A percentile compares a stretch with the other conserved stretches of the same genome.
These are phyloP conservation scores for Rhegmatorhina hoffmannsi DNA, from an alignment of 2,113 vertebrate species.

Conservation along the genomic window DNA sequence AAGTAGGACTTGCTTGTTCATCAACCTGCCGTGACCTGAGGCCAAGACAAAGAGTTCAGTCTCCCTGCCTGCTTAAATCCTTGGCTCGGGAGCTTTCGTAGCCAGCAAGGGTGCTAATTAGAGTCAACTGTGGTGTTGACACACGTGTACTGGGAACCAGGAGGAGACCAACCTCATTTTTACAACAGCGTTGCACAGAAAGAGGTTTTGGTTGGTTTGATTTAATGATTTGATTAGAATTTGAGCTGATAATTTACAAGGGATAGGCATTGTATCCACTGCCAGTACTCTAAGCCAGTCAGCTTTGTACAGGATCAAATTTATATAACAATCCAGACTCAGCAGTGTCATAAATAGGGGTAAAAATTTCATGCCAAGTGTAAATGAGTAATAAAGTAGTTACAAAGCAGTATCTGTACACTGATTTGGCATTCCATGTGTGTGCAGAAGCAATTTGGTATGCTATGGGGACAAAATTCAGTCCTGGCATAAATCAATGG, in stretches of 20 bases:
- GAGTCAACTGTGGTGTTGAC: not conserved
- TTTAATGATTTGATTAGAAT: conserved; percentile 22
- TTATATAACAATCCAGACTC: not conserved
- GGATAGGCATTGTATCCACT: not conserved
- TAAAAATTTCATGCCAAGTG: not conserved
- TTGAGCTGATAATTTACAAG: not conserved
- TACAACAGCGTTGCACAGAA: not conserved
- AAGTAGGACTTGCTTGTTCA: conserved; percentile 8
- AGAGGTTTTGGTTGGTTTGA: not conserved
- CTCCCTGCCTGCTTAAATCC: not conserved
- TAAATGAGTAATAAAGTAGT: conserved; percentile 14
- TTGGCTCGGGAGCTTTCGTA: fast-evolving
- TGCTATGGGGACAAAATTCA: conserved; percentile 25
- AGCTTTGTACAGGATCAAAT: not conserved
- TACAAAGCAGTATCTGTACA: not conserved
- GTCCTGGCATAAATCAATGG: conserved; percentile 48
- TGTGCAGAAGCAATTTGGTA: conserved; percentile 39
- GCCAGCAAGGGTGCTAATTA: conserved; percentile 1
- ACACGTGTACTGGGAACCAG: not conserved
- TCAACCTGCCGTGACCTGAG: not conserved
- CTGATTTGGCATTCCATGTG: conserved; percentile 22
- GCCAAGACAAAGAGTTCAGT: conserved; percentile 16
- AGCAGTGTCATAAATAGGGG: not conserved
- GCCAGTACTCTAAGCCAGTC: not conserved
- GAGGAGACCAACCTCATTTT: not conserved